Base-by-base conservation (phyloP, 2,888 invertebrate genomes). In the Drosophila tripunctata region DNA sequence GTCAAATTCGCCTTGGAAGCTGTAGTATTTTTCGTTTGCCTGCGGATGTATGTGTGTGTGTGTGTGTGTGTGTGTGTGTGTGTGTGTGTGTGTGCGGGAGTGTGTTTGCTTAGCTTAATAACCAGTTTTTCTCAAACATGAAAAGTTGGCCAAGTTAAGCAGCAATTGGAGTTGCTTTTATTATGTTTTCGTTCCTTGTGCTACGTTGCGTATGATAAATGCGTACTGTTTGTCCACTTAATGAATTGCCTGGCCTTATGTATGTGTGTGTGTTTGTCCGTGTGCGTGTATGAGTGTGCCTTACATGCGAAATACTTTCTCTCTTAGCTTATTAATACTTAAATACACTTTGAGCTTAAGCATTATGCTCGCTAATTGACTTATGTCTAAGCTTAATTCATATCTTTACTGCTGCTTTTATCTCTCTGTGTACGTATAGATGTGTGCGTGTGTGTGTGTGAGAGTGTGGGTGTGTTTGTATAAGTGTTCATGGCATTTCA, bases 61-160 rank as follows among this genome's bases (percentile, higher is more conserved):
- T 51, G 7, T 47, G 36, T 55, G 14, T 30, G 17, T 31, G 17
- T 52, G 52, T 41, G 30, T 54, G 27, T 51, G 43, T 14, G 17
- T 45, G 33, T 30, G 31, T 69, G 40, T 54, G 12, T 43, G 33
- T 50, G 14, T 44, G 27, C 48, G 52, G n/a, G 19, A 41, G 41
- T 19, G 14, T 74, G 66, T 79, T 71, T 80, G 78, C 81, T 87
- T 82, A 85, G 79, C 83, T 84, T 87, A 76, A 68, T 82, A 85
- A 79, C 83, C 83, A 84, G 79, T 76, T 84, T 84, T 87, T 85
- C 88, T 87, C 47, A 51, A 71, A 67, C 55, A 67, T 74, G 70
- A 87, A 84, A 84, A 84, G 80, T 69, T 84, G 83, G 83, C 79
- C 79, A 87, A 84, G 83, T 69, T 74, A 82, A 83, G 82, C 87